Conservation (phyloP, 1,140 invertebrate genomes). For the Glomeris maerens region DNA sequence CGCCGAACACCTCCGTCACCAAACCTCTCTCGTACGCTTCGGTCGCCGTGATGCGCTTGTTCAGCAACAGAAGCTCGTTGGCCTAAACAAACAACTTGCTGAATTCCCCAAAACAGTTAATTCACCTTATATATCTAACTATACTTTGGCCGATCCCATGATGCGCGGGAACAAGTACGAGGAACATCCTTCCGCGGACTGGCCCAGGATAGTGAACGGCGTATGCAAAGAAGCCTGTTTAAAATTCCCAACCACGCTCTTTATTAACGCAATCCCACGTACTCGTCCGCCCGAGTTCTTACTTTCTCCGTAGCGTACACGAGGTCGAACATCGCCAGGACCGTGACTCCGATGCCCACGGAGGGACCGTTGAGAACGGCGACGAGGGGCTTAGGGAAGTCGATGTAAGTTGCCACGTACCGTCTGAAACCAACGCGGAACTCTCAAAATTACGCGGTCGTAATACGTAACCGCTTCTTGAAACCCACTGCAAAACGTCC, state of each 20-base stretch:
- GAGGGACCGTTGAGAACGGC: constrained; percentile 84
- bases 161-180: too few relatives aligned
- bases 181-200: constrained; percentile 57
- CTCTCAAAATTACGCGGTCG: too few relatives aligned
- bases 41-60: constrained; percentile 56
- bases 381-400: constrained; percentile 75
- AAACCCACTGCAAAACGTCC: constrained; percentile 28
- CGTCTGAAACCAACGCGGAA: neutral
- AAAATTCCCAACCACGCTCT: too few relatives aligned
- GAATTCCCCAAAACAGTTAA: too few relatives aligned
- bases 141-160: constrained; percentile 54
- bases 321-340: constrained; percentile 68
- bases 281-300: too few relatives aligned
- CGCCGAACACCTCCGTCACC: constrained; percentile 50
- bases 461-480: constrained; percentile 5
- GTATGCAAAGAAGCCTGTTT: constrained; percentile 74
- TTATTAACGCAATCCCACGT: too few relatives aligned
- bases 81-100: too few relatives aligned
- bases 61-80: constrained; percentile 62
- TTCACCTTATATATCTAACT: too few relatives aligned
- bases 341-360: constrained; percentile 76
- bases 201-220: constrained; percentile 64
- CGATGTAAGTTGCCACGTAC: constrained; percentile 46
- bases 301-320: constrained; percentile 65
- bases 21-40: constrained; percentile 57